Conservation (phyloP, 1,140 invertebrate species). For the Brachionus koreanus region DNA sequence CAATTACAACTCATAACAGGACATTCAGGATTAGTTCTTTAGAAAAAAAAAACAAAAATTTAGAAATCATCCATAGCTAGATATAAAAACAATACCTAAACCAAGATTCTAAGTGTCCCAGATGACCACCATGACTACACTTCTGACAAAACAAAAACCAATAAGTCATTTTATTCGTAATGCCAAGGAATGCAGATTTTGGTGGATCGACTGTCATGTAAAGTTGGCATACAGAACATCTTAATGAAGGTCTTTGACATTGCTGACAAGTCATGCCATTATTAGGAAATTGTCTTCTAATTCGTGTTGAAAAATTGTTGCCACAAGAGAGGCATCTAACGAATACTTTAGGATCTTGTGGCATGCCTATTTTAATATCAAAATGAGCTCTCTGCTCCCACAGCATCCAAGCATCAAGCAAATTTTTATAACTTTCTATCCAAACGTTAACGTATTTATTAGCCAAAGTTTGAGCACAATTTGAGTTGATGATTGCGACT, state of each 20-base stretch:
- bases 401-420: conserved; percentile 32
- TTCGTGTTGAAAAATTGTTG: conserved; percentile 2
- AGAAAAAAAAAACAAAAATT: not conserved
- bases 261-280: conserved; percentile 33
- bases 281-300: not conserved
- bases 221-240: conserved; percentile 23
- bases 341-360: not conserved
- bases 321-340: conserved; percentile 13
- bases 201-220: conserved; percentile 40
- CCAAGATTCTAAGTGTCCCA: conserved; percentile 14
- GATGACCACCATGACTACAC: conserved; percentile 41
- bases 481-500: not conserved
- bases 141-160: conserved; percentile 44
- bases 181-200: conserved; percentile 5
- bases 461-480: not conserved
- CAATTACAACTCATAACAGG: conserved; percentile 39
- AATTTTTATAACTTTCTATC: conserved; percentile 37
- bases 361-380: not conserved
- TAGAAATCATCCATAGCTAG: not conserved
- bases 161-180: conserved; percentile 21
- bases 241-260: conserved; percentile 11
- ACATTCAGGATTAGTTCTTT: conserved; percentile 37
- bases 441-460: conserved; percentile 33
- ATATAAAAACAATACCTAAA: conserved; percentile 15
- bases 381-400: conserved; percentile 15